Percentiles rank a stretch among this genome's conserved stretches.
Conservation (phyloP, 92 coral and sea anemone genomes). For the Parazoanthus swiftii region DNA sequence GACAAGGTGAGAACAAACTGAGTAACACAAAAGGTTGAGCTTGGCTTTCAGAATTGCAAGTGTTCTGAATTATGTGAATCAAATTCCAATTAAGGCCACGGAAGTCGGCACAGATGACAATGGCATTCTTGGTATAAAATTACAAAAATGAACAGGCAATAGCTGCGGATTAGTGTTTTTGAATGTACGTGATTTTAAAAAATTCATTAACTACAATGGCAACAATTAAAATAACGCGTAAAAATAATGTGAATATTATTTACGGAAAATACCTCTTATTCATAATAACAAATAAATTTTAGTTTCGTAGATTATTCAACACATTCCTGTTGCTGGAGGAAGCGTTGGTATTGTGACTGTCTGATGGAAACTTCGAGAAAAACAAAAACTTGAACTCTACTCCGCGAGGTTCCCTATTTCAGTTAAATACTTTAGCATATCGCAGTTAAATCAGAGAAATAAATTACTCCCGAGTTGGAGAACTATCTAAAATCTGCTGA, state of each 20-base stretch:
- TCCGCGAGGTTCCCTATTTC: neutral
- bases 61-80: too few species aligned
- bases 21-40: too few species aligned
- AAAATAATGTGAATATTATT: neutral
- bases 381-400: neutral
- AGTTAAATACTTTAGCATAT: neutral
- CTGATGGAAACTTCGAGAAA: slow-evolving; percentile 34
- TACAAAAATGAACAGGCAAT: too few species aligned
- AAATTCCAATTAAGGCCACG: too few species aligned
- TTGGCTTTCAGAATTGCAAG: too few species aligned
- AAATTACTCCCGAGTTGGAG: too few species aligned
- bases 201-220: too few species aligned
- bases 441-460: neutral
- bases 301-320: slow-evolving; percentile 21
- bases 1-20: too few species aligned
- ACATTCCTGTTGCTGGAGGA: slow-evolving; percentile 26
- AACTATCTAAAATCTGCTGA: neutral
- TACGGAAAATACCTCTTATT: neutral
- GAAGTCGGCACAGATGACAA: too few species aligned
- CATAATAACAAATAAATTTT: slow-evolving; percentile 1
- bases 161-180: too few species aligned
- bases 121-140: too few species aligned
- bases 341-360: neutral
- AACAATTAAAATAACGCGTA: neutral
- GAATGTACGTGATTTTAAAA: too few species aligned